Conservation (phyloP, 2,888 invertebrate genomes). For the Scrobipalpa atriplicella region DNA sequence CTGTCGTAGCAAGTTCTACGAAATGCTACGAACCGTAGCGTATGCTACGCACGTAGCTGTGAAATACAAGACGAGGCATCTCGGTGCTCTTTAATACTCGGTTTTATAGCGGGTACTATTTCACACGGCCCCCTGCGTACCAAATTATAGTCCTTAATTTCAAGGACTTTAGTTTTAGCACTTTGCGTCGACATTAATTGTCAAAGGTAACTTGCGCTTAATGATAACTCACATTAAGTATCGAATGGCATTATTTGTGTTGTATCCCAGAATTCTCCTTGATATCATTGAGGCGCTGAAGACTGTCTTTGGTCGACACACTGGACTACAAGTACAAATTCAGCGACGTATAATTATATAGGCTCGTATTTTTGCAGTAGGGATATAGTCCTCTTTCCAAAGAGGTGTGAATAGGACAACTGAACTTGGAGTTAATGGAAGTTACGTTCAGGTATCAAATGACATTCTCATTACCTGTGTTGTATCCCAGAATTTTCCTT, state of each 20-base stretch:
- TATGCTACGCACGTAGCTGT: constrained; percentile 24
- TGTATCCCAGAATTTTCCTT: constrained; percentile 69
- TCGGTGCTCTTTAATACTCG: constrained; percentile 4
- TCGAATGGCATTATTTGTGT: constrained; percentile 57
- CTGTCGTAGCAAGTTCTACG: constrained; percentile 16
- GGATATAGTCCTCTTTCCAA: constrained; percentile 80
- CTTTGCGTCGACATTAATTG: constrained; percentile 8
- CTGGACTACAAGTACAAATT: constrained; percentile 77
- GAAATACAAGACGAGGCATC: constrained; percentile 16
- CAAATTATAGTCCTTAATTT: constrained; percentile 1
- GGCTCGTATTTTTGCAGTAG: constrained; percentile 80
- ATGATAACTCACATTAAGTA: background rate
- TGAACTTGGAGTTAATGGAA: constrained; percentile 38
- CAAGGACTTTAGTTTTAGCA: constrained; percentile 14
- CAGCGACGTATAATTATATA: constrained; percentile 74
- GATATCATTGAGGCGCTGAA: constrained; percentile 75
- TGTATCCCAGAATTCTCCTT: constrained; percentile 69
- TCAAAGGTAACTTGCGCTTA: background rate
- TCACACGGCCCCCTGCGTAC: background rate
- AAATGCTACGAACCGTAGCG: constrained; percentile 17
- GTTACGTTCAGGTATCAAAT: background rate
- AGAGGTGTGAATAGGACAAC: constrained; percentile 77
- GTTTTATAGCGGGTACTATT: constrained; percentile 17
- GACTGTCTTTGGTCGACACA: constrained; percentile 72
- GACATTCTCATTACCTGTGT: constrained; percentile 69